These are phyloP conservation scores for Heliconius ismenius DNA, from an alignment of 2,888 invertebrate genomes.

Conservation along the genomic window DNA sequence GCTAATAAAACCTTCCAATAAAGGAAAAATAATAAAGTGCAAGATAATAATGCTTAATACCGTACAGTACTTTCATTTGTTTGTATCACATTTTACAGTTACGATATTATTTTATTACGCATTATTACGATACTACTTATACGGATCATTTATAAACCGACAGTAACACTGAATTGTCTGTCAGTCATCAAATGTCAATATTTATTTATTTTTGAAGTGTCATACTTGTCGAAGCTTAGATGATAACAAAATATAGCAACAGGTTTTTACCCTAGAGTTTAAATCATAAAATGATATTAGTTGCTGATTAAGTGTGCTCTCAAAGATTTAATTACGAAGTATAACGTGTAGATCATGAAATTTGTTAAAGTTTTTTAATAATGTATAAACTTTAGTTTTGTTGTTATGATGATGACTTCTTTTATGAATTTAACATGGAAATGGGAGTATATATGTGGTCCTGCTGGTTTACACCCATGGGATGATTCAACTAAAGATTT, in stretches of 20 bases:
- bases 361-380: background rate
- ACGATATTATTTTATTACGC: too few species aligned
- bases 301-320: background rate
- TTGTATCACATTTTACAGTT: too few species aligned
- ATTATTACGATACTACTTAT: too few species aligned
- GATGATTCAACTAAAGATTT: conserved; percentile 87
- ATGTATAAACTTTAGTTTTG: background rate
- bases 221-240: conserved; percentile 1
- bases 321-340: background rate
- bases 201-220: conserved; percentile 18
- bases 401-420: conserved; percentile 49
- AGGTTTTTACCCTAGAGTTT: conserved; percentile 14
- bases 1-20: too few species aligned
- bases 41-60: too few species aligned
- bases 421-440: conserved; percentile 79
- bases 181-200: conserved; percentile 12
- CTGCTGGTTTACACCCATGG: conserved; percentile 87
- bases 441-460: conserved; percentile 89
- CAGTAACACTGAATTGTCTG: background rate
- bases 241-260: conserved; percentile 13
- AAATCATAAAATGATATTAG: conserved; percentile 28
- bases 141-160: background rate
- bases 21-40: too few species aligned
- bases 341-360: background rate
- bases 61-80: too few species aligned